Evolutionary conservation across 2,888 invertebrate genomes (phyloP).

Genomic region (Caenorhabditis sp.): DNA sequence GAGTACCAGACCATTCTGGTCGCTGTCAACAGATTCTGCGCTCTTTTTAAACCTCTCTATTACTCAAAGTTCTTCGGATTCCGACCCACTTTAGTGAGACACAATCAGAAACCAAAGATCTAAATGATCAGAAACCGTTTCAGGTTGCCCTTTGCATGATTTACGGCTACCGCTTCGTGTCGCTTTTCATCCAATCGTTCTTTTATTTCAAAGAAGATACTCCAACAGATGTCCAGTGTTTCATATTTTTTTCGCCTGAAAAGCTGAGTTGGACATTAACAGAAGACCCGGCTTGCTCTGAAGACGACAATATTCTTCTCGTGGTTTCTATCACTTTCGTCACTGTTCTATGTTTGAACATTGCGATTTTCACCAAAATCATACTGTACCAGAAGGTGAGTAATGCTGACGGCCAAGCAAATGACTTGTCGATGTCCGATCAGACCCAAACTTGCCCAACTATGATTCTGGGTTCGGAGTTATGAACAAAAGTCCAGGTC

Average conservation of each 20-base stretch:
- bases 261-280: slow-evolving; percentile 10
- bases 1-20: slow-evolving; percentile 35
- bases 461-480: too few relatives aligned
- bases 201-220: background rate
- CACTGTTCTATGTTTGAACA: slow-evolving; percentile 15
- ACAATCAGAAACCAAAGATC: too few relatives aligned
- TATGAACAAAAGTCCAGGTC: background rate
- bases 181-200: background rate
- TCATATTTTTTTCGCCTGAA: slow-evolving; percentile 15
- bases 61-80: slow-evolving; percentile 15
- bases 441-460: too few relatives aligned
- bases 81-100: slow-evolving; percentile 9
- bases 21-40: slow-evolving; percentile 17
- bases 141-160: slow-evolving; percentile 2
- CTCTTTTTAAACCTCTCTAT: slow-evolving; percentile 27
- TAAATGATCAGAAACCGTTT: background rate
- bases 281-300: slow-evolving; percentile 6
- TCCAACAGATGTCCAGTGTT: background rate
- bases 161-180: slow-evolving; percentile 19
- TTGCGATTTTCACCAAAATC: slow-evolving; percentile 21
- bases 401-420: background rate
- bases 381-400: slow-evolving; percentile 5
- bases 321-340: slow-evolving; percentile 14
- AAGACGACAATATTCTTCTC: slow-evolving; percentile 15
- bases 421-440: too few relatives aligned